A percentile compares a stretch with the other conserved stretches of the same genome.
Evolutionary conservation across 2,113 vertebrate genomes (phyloP).

Genomic region (Melanostigma gelatinosum): DNA sequence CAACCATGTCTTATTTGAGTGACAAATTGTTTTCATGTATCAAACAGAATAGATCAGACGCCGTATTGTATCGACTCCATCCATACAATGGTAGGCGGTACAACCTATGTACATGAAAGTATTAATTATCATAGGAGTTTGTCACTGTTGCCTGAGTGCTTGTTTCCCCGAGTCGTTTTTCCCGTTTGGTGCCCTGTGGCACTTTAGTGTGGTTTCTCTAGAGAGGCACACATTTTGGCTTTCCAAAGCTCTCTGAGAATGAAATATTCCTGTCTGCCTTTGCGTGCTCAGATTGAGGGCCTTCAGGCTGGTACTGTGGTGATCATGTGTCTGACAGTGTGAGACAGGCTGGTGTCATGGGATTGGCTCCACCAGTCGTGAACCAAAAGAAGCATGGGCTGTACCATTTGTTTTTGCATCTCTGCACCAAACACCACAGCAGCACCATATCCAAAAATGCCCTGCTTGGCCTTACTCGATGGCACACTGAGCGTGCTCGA

Average conservation of each 20-base stretch:
- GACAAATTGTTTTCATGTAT: constrained; percentile 21
- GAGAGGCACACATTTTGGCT: constrained; percentile 66
- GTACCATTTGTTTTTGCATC: not conserved
- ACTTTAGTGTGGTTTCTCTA: constrained; percentile 73
- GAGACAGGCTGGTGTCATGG: constrained; percentile 47
- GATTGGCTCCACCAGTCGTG: constrained; percentile 3
- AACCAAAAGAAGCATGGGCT: not conserved
- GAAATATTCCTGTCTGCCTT: constrained; percentile 74
- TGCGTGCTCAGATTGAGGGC: constrained; percentile 68
- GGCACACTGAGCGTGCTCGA: not conserved
- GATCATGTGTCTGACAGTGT: constrained; percentile 14
- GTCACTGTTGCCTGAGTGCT: constrained; percentile 60
- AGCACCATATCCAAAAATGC: not conserved
- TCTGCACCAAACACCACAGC: not conserved
- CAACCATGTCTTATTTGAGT: not conserved
- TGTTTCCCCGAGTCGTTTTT: constrained; percentile 75
- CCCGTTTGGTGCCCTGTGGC: constrained; percentile 75
- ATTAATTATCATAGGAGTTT: constrained; percentile 63
- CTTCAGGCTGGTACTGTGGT: constrained; percentile 49
- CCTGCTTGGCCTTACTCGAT: not conserved
- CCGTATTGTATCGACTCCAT: constrained; percentile 41
- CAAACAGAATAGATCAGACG: constrained; percentile 44
- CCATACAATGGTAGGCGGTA: constrained; percentile 60
- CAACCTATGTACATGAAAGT: constrained; percentile 44
- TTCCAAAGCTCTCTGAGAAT: constrained; percentile 67